Evolutionary conservation across 2,113 vertebrate species (phyloP).

Genomic region (Siniperca chuatsi): DNA sequence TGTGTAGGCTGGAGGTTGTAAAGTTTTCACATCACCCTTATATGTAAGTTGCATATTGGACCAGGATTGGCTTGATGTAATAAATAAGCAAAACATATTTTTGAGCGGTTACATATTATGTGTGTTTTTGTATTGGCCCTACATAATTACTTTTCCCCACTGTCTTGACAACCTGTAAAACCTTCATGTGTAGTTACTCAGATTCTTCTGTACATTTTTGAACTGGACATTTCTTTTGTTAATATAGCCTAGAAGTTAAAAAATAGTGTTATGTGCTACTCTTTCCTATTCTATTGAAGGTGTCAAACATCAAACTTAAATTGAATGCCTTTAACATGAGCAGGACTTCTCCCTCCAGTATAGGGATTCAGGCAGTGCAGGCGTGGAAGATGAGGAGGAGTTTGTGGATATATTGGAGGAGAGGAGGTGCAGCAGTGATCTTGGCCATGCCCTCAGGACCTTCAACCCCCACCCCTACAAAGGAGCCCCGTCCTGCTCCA

Average conservation of each 20-base stretch:
- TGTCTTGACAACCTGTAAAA: background rate
- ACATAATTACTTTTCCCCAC: too few species aligned
- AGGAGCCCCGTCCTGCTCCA: constrained; percentile 84
- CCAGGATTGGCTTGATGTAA: too few species aligned
- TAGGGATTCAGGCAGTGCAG: constrained; percentile 26
- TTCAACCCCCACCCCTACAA: constrained; percentile 88
- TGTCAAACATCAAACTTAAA: background rate
- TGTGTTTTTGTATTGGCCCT: background rate
- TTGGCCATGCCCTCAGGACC: constrained; percentile 90
- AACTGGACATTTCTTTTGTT: background rate
- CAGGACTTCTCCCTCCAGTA: constrained; percentile 34
- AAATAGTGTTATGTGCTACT: background rate
- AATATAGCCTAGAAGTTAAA: background rate
- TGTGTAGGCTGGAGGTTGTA: too few species aligned
- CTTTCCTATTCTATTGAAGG: background rate
- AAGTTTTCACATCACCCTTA: too few species aligned
- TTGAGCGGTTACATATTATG: too few species aligned
- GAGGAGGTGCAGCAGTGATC: constrained; percentile 87
- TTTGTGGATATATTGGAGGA: constrained; percentile 94
- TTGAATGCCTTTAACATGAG: background rate
- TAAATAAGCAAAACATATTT: too few species aligned
- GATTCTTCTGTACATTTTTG: too few species aligned
- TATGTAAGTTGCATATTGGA: too few species aligned
- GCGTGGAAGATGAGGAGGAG: constrained; percentile 80
- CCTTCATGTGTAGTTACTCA: background rate